Percentiles rank a stretch among this genome's conserved stretches.
Evolutionary conservation across 2,888 invertebrate species (phyloP).

Genomic region (Trissoscelio sp.): DNA sequence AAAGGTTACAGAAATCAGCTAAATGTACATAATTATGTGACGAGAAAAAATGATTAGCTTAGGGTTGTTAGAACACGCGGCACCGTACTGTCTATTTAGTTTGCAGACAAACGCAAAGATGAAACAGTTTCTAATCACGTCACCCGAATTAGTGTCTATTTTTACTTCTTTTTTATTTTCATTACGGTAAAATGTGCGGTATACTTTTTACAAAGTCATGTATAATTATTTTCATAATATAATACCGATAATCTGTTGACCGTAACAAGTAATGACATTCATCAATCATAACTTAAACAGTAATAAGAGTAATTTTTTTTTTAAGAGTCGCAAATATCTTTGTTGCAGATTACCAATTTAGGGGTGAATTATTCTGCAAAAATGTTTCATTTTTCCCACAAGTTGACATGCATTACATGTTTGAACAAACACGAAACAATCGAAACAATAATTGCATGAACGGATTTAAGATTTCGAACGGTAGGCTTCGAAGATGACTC

Average conservation of each 20-base stretch:
- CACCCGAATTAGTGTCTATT: constrained; percentile 8
- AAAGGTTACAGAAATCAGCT: constrained; percentile 45
- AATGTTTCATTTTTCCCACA: constrained; percentile 11
- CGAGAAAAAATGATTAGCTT: constrained; percentile 43
- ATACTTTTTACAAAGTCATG: background rate
- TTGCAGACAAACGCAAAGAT: constrained; percentile 14
- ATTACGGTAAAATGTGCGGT: too few relatives aligned
- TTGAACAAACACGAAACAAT: constrained; percentile 28
- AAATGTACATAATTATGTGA: constrained; percentile 58
- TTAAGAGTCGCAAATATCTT: too few relatives aligned
- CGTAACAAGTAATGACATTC: constrained; percentile 19
- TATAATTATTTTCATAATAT: background rate
- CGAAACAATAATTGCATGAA: constrained; percentile 33
- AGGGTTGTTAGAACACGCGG: constrained; percentile 30
- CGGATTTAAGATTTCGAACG: constrained; percentile 50
- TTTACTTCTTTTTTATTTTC: background rate
- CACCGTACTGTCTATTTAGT: background rate
- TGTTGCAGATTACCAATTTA: background rate
- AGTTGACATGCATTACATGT: constrained; percentile 33
- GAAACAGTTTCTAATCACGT: constrained; percentile 36
- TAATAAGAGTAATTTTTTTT: too few relatives aligned
- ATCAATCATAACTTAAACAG: constrained; percentile 28
- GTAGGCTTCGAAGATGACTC: constrained; percentile 68
- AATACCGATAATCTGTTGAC: constrained; percentile 1
- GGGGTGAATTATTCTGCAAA: constrained; percentile 11